These are phyloP conservation scores for Oikopleura albicans DNA, from an alignment of 23 tunicate genomes.

Conservation along the genomic window DNA sequence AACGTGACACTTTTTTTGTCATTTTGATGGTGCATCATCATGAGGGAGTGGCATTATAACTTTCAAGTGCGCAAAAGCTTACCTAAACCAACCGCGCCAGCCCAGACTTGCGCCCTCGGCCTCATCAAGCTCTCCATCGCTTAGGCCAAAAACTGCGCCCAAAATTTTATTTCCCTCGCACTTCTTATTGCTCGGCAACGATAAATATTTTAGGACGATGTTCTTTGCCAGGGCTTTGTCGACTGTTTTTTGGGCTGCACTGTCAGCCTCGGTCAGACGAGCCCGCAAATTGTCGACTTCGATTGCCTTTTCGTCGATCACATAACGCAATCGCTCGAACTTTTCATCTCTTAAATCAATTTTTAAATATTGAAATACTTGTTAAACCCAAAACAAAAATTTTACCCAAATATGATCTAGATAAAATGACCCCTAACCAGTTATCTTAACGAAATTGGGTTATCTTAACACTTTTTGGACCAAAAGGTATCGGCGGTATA, in stretches of 20 bases:
- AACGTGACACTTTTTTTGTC: no score
- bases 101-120: not conserved
- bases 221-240: not conserved
- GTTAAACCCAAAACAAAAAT: no score
- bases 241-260: not conserved
- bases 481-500: no score
- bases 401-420: no score
- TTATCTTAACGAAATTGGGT: no score
- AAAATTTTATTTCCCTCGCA: not conserved
- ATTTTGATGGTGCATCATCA: no score
- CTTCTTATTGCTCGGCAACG: not conserved
- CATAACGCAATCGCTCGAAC: not conserved
- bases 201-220: not conserved
- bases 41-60: no score
- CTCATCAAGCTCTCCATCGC: not conserved
- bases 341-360: not conserved
- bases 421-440: no score
- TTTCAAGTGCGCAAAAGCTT: no score
- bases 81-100: constrained; percentile 5
- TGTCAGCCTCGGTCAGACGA: not conserved
- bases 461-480: no score
- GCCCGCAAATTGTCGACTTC: not conserved
- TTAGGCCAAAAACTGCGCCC: not conserved
- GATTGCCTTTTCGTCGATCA: constrained; percentile 13
- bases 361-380: not conserved